Evolutionary conservation across 2,113 vertebrate species (phyloP).

Genomic region (Trichomycterus rosablanca): DNA sequence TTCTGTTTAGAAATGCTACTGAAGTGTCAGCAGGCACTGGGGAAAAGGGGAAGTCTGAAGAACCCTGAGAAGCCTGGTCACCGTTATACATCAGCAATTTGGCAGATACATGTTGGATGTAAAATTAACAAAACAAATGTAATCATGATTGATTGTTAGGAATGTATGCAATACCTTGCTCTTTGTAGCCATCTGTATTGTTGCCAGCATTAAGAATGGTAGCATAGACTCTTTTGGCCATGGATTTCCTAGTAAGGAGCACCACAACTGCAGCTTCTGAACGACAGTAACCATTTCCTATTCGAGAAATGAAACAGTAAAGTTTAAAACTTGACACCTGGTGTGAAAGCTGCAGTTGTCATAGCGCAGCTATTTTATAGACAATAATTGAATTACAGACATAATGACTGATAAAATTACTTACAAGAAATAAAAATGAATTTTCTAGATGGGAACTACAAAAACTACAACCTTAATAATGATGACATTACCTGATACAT

Average conservation of each 20-base stretch:
- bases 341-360: background rate
- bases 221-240: conserved; percentile 84
- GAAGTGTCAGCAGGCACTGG: conserved; percentile 44
- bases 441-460: too few relatives aligned
- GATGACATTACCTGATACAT: conserved; percentile 69
- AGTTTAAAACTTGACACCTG: background rate
- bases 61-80: background rate
- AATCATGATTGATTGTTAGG: too few relatives aligned
- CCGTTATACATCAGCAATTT: conserved; percentile 2
- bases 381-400: too few relatives aligned
- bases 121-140: too few relatives aligned
- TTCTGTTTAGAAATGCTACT: conserved; percentile 41
- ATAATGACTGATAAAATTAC: too few relatives aligned
- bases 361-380: too few relatives aligned
- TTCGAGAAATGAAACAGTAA: background rate
- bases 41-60: conserved; percentile 38
- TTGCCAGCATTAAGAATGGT: conserved; percentile 84
- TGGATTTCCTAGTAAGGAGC: conserved; percentile 78
- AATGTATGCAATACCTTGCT: conserved; percentile 75
- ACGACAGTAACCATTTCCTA: conserved; percentile 91
- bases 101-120: background rate
- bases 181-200: conserved; percentile 94
- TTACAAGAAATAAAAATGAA: too few relatives aligned
- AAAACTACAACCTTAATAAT: too few relatives aligned
- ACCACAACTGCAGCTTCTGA: conserved; percentile 84